Evolutionary conservation across 1,140 invertebrate species (phyloP).

Genomic region (Oryzaephilus surinamensis): DNA sequence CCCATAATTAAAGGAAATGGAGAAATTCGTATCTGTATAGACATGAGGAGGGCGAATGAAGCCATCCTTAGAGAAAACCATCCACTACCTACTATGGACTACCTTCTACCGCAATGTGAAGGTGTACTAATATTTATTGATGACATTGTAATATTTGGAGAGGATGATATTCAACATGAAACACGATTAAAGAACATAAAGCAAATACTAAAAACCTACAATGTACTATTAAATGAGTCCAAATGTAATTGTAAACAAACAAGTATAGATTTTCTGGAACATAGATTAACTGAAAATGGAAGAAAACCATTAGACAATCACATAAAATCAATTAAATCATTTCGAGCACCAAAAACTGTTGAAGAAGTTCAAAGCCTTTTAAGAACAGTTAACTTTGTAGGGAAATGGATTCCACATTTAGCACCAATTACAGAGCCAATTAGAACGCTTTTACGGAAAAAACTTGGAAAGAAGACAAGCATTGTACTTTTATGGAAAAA

Average conservation of each 20-base stretch:
- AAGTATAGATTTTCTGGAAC: conserved; percentile 14
- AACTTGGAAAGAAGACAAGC: too few species aligned
- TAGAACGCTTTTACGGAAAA: conserved; percentile 16
- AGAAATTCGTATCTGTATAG: conserved; percentile 1
- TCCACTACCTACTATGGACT: conserved; percentile 19
- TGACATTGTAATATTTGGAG: conserved; percentile 4
- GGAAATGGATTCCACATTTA: conserved; percentile 20
- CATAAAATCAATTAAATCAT: conserved; percentile 11
- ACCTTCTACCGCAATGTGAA: conserved; percentile 4
- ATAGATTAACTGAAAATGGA: conserved; percentile 11
- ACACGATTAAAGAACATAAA: background rate
- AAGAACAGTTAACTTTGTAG: conserved; percentile 18
- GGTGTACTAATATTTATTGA: conserved; percentile 2
- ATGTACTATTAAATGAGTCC: conserved; percentile 19
- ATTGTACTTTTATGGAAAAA: conserved; percentile 19
- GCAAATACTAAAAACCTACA: conserved; percentile 10
- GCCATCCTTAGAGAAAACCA: conserved; percentile 14
- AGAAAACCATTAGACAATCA: conserved; percentile 13
- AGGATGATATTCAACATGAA: conserved; percentile 4
- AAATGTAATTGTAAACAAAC: conserved; percentile 19
- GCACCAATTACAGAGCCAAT: conserved; percentile 15
- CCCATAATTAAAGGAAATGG: background rate
- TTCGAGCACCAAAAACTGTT: conserved; percentile 11
- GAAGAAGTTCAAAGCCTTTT: conserved; percentile 20
- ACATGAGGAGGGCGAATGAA: conserved; percentile 7